Percentiles rank a stretch among this genome's conserved stretches.
These are phyloP conservation scores for Apis mellifera DNA, from an alignment of 1,140 invertebrate species.

Conservation along the genomic window DNA sequence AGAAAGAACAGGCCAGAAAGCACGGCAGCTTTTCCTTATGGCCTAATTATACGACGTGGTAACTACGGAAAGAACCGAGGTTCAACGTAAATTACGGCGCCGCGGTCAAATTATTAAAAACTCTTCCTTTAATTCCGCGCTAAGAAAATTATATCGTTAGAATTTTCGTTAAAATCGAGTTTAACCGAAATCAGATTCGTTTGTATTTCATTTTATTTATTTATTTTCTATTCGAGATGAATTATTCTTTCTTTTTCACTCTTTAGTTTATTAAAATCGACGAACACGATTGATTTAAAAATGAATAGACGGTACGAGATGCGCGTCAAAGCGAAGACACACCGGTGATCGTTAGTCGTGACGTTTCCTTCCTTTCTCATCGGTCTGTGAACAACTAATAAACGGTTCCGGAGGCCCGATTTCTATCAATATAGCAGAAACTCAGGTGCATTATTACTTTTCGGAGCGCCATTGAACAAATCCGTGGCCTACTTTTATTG, in stretches of 20 bases:
- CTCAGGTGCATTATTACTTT: slow-evolving; percentile 60
- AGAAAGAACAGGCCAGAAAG: not conserved
- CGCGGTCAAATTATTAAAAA: slow-evolving; percentile 16
- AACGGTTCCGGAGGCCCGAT: slow-evolving; percentile 25
- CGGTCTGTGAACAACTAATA: slow-evolving; percentile 40
- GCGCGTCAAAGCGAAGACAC: not conserved
- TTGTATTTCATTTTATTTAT: not conserved
- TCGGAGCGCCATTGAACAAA: slow-evolving; percentile 57
- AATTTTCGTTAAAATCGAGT: too few relatives aligned
- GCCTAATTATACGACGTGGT: slow-evolving; percentile 54
- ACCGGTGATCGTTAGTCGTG: slow-evolving; percentile 8
- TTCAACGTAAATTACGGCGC: slow-evolving; percentile 30
- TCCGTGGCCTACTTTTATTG: slow-evolving; percentile 53
- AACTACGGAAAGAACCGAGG: slow-evolving; percentile 20
- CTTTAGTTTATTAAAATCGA: not conserved
- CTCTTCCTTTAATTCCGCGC: not conserved
- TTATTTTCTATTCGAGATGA: not conserved
- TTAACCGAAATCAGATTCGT: not conserved
- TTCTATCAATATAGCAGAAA: slow-evolving; percentile 35
- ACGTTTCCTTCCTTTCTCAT: slow-evolving; percentile 37
- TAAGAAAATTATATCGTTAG: not conserved
- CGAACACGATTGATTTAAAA: slow-evolving; percentile 7
- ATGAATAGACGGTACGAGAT: not conserved
- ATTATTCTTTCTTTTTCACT: not conserved
- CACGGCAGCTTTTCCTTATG: slow-evolving; percentile 42